Evolutionary conservation across 2,888 invertebrate species (phyloP), one percentile per base, ranked within the genome.

Genomic region (Uloborus plumipes): DNA sequence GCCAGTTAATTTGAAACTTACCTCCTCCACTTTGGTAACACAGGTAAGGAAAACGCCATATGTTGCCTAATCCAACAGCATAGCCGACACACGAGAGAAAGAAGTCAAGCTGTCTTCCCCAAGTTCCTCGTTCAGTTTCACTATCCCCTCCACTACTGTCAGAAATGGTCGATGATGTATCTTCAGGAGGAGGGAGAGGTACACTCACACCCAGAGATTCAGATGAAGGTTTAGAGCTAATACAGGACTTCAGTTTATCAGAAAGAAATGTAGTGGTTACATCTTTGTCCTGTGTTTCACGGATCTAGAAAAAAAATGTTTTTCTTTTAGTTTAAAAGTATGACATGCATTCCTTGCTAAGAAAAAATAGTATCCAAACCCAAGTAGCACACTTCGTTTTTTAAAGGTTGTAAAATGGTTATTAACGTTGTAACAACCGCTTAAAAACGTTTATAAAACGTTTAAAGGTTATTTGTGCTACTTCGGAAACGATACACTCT

Each of bases 21-120:
- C 84, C 84, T 66, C 84, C 84, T 64, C 84, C 84, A 72, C 84
- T 83, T 50, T 65, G 73, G 22, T 84, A 84, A 26, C 84, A 84
- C 6, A 84, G 53, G 53, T 84, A 84, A n/a, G 84, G 84, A 69
- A 84, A 84, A 16, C 84, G 53, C 84, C 84, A 84, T 18, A 84
- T 79, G 59, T 84, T 84, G n/a, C 84, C 84, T 1, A 84, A 59
- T 14, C 84, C 84, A 13, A 84, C 84, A 16, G 84, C 84, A 72
- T 84, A 84, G 13, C 84, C 84, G 9, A 84, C 82, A 61, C 84
- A 84, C 13, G 84, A 84, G 2, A 84, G 75, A 26, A 84, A 84
- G 58, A 84, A 84, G 20, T 84, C 84, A 20, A 84, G n/a, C 31
- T 84, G 84, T n/a, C 71, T 64, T 16, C 82, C 74, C 84, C 84